Conservation (phyloP, 2,113 vertebrate genomes). For the Propithecus coquereli region DNA sequence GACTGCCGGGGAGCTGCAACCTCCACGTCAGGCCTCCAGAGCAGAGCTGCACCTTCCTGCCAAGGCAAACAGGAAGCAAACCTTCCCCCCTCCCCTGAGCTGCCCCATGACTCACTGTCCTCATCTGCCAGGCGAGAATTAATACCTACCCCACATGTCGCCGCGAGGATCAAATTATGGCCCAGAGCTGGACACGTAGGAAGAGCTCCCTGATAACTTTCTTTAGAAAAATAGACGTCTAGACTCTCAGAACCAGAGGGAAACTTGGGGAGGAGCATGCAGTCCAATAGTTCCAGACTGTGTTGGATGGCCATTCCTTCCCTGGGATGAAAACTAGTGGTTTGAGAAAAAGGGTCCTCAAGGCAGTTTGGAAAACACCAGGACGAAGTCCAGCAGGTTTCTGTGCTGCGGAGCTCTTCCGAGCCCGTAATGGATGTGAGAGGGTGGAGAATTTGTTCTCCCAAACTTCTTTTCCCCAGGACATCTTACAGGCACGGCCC, state of each 20-base stretch:
- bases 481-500: not conserved
- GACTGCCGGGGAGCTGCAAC: not conserved
- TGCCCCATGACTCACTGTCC: not conserved
- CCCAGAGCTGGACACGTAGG: not conserved
- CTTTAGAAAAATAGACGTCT: not conserved
- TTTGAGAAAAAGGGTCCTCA: not conserved
- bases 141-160: not conserved
- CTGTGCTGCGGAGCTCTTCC: rapidly evolving
- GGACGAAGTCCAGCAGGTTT: too few species aligned
- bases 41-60: not conserved
- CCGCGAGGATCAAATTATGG: not conserved
- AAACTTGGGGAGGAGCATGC: not conserved
- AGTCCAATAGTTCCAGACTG: not conserved
- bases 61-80: too few species aligned
- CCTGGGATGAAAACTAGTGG: not conserved
- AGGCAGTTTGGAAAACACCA: not conserved
- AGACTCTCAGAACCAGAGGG: not conserved
- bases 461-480: not conserved
- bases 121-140: too few species aligned
- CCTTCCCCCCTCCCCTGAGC: not conserved
- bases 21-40: not conserved
- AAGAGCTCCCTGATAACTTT: not conserved
- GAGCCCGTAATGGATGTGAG: rapidly evolving
- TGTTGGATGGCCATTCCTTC: not conserved
- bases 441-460: not conserved